Evolutionary conservation across 2,888 invertebrate species (phyloP).

Genomic region (Dicyrtoma fusca): DNA sequence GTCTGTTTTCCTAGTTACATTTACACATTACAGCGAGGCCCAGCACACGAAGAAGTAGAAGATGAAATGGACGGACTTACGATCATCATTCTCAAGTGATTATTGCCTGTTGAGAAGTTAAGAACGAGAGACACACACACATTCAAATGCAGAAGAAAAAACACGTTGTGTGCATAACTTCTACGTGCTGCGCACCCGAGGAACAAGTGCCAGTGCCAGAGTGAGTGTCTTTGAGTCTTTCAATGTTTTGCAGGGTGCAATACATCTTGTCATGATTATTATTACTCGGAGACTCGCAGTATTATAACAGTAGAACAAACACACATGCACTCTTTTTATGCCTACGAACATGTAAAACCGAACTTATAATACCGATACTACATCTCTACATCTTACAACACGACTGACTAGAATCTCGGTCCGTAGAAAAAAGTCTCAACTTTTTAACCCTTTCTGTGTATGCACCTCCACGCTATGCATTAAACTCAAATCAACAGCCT

Average conservation of each 20-base stretch:
- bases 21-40: not conserved
- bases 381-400: not conserved
- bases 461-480: no score
- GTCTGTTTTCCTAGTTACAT: conserved; percentile 28
- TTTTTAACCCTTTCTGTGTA: no score
- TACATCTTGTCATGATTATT: conserved; percentile 38
- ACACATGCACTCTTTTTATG: no score
- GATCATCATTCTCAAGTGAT: conserved; percentile 25
- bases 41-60: not conserved
- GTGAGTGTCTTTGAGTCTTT: no score
- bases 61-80: conserved; percentile 5
- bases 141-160: not conserved
- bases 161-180: not conserved
- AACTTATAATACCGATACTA: no score
- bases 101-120: conserved; percentile 27
- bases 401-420: not conserved
- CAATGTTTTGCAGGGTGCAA: conserved; percentile 35
- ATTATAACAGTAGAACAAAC: no score
- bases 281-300: conserved; percentile 4
- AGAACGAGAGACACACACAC: not conserved
- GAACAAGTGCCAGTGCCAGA: not conserved
- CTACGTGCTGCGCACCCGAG: conserved; percentile 31
- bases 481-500: no score
- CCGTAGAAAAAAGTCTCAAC: no score
- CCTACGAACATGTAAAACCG: no score